Percentiles rank a stretch among this genome's conserved stretches.
Conservation (phyloP, 2,888 invertebrate genomes). For the Polymixis lichenea region DNA sequence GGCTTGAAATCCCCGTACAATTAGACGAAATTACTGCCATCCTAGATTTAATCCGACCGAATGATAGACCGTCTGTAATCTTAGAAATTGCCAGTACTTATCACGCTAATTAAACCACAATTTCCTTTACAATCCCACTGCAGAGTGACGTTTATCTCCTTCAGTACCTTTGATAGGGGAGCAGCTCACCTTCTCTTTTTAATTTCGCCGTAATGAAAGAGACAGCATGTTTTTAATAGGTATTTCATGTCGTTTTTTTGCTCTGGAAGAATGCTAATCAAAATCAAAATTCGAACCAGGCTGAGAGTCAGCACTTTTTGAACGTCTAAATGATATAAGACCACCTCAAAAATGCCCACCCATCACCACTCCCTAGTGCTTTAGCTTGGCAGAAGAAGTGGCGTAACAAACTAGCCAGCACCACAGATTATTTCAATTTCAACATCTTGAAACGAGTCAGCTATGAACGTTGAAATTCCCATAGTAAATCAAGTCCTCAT, state of each 20-base stretch:
- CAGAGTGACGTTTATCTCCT: background rate
- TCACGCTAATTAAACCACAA: constrained; percentile 1
- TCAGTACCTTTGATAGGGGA: background rate
- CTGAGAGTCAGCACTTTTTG: too few species aligned
- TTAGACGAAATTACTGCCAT: background rate
- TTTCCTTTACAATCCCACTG: background rate
- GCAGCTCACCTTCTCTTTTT: background rate
- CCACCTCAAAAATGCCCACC: too few species aligned
- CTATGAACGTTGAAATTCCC: background rate
- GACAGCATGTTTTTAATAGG: background rate
- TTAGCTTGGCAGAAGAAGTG: too few species aligned
- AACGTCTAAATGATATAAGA: too few species aligned
- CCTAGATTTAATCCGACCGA: constrained; percentile 6
- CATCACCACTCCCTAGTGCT: too few species aligned
- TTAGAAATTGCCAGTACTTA: background rate
- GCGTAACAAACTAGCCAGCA: too few species aligned
- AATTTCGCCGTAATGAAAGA: background rate
- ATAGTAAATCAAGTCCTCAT: constrained; percentile 16
- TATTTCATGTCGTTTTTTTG: too few species aligned
- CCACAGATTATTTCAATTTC: background rate
- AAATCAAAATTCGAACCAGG: too few species aligned
- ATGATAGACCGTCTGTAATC: background rate
- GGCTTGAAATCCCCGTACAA: background rate
- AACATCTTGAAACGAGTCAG: background rate
- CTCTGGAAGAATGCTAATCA: background rate